Base-by-base conservation (phyloP, 1,140 invertebrate genomes). In the Geopemphigus sp. region DNA sequence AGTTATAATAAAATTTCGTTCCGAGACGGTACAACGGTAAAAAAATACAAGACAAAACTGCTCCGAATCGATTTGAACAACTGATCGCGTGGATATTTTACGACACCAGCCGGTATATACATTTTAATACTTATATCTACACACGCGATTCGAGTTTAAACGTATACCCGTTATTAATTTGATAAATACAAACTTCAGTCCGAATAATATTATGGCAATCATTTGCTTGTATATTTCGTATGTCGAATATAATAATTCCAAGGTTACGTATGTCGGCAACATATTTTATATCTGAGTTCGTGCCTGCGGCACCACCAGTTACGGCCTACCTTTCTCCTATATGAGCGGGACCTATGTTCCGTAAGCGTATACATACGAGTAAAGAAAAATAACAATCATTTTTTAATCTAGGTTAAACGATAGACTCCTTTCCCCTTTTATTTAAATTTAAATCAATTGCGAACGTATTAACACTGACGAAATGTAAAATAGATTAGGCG, bases 361-460 rank as follows among this genome's bases (percentile, higher is more conserved):
- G 19, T 0, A 1, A 12, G 10, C 17, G 57, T 76, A 59, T 50
- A 63, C 45, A 50, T 50, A 63, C 47, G 53, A 26, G 24, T 26
- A 63, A 24, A 76, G 8, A 39, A 39, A 61, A 78, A 76, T 61
- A 59, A 76, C 72, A 78, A 78, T 78, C 39, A 61, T 63, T 63
- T 59, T 47, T 32, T 59, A 61, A 78, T 78, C 74, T 78, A 19
- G 74, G 74, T 78, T 78, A 78, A 78, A 39, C n/a, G 39, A 19
- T 45, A 29, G 11, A 24, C n/a, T 1, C 56, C 47, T 39, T 29
- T 12, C 32, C 56, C 50, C 32, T 72, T 50, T 19, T 59, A 45
- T 47, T 61, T 47, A 19, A 50, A 78, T 47, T 45, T 0, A 63
- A 78, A 78, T 78, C n/a, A 78, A 78, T 61, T 1, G 73, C 15